Conservation (phyloP, 2,113 vertebrate species). For the Labeo rohita region DNA sequence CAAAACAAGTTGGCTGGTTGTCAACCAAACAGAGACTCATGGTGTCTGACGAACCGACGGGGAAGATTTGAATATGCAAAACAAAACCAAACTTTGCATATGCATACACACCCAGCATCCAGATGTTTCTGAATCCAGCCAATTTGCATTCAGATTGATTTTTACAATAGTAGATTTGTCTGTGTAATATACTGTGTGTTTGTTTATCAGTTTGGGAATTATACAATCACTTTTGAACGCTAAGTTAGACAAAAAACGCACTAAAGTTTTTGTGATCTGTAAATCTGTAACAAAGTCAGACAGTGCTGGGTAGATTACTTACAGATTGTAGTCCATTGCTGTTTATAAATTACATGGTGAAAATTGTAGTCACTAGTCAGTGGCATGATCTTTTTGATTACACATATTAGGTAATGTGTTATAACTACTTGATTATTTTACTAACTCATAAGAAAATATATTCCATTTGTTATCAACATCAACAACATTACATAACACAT, state of each 20-base stretch:
- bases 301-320: too few relatives aligned
- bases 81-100: not conserved
- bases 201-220: not conserved
- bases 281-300: too few relatives aligned
- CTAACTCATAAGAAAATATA: not conserved
- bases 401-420: too few relatives aligned
- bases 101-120: not conserved
- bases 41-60: not conserved
- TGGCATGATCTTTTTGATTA: too few relatives aligned
- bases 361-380: too few relatives aligned
- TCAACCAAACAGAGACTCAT: not conserved
- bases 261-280: too few relatives aligned
- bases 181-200: not conserved
- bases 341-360: too few relatives aligned
- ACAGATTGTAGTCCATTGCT: too few relatives aligned
- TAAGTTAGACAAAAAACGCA: not conserved
- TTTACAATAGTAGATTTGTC: not conserved
- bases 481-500: not conserved
- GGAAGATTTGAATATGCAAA: conserved; percentile 19
- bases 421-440: too few relatives aligned
- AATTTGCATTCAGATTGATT: not conserved
- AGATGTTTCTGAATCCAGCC: not conserved
- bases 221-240: not conserved
- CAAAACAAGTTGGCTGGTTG: not conserved
- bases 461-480: not conserved